phyloP scores from a whole-genome alignment of 1,140 invertebrate genomes.

The Dinoponera quadriceps region DNA sequence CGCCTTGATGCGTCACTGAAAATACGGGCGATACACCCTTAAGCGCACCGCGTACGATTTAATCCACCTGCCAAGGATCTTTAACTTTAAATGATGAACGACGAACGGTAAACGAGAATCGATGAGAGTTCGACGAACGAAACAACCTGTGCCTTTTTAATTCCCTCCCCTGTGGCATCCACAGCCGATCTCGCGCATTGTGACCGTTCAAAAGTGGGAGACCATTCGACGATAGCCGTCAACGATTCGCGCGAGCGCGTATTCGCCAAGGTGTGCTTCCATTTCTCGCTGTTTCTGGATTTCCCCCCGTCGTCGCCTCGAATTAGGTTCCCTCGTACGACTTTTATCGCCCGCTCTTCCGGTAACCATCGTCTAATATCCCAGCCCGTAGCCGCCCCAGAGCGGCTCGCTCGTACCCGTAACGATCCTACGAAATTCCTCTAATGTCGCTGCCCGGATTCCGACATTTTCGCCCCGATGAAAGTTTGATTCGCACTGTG shows the following conservation, averaged over 20 bases:
- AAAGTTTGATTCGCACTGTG: slow-evolving; percentile 64
- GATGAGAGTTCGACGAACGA: not conserved
- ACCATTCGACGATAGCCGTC: not conserved
- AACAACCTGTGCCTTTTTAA: not conserved
- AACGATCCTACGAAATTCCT: slow-evolving; percentile 66
- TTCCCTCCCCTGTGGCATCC: not conserved
- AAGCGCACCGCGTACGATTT: not conserved
- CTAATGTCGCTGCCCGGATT: slow-evolving; percentile 61
- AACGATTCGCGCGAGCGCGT: slow-evolving; percentile 19
- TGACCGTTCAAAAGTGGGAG: slow-evolving; percentile 47
- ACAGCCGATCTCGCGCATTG: slow-evolving; percentile 6
- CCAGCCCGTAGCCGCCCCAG: slow-evolving; percentile 50
- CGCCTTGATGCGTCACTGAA: no score
- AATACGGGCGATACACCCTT: no score
- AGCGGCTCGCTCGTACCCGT: slow-evolving; percentile 53
- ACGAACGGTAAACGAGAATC: not conserved
- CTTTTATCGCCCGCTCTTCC: slow-evolving; percentile 68
- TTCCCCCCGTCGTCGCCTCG: slow-evolving; percentile 22
- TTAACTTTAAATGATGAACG: not conserved
- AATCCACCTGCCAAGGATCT: not conserved
- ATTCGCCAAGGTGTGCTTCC: slow-evolving; percentile 54
- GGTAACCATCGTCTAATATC: slow-evolving; percentile 67
- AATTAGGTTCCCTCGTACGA: slow-evolving; percentile 69
- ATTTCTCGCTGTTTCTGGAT: slow-evolving; percentile 53
- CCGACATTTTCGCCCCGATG: slow-evolving; percentile 60